A percentile compares a stretch with the other conserved stretches of the same genome.
Evolutionary conservation across 1,140 invertebrate species (phyloP).

Genomic region (Eriocheir sinensis): DNA sequence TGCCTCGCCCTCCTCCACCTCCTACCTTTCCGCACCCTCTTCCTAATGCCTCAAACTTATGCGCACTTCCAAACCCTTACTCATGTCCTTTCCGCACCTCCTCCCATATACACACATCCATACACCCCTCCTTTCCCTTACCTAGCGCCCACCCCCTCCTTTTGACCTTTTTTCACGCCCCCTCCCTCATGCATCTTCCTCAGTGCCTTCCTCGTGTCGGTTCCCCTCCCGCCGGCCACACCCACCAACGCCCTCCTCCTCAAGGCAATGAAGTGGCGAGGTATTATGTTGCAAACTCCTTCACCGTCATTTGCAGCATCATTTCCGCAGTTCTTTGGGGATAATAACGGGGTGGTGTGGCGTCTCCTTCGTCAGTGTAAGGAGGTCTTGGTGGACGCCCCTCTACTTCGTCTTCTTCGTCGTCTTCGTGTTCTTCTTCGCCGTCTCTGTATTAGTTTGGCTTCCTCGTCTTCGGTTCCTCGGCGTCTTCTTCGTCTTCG

Average conservation of each 20-base stretch:
- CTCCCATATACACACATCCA: too few species aligned
- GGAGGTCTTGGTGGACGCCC: not conserved
- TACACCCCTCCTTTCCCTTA: too few species aligned
- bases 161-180: too few species aligned
- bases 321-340: conserved; percentile 3
- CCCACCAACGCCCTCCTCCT: not conserved
- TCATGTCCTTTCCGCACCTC: too few species aligned
- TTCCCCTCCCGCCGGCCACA: too few species aligned
- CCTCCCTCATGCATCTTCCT: not conserved
- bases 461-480: too few species aligned
- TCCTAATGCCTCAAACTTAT: too few species aligned
- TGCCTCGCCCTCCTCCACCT: too few species aligned
- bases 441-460: too few species aligned
- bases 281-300: conserved; percentile 1
- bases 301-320: not conserved
- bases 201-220: too few species aligned
- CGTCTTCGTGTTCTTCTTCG: not conserved
- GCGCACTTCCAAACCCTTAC: too few species aligned
- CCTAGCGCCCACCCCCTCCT: not conserved
- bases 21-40: too few species aligned
- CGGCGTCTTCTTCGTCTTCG: not conserved
- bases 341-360: conserved; percentile 6
- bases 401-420: not conserved
- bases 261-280: not conserved
- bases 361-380: not conserved